phyloP scores from a whole-genome alignment of 1,140 invertebrate species.

The Thalassaphorura encarpata region DNA sequence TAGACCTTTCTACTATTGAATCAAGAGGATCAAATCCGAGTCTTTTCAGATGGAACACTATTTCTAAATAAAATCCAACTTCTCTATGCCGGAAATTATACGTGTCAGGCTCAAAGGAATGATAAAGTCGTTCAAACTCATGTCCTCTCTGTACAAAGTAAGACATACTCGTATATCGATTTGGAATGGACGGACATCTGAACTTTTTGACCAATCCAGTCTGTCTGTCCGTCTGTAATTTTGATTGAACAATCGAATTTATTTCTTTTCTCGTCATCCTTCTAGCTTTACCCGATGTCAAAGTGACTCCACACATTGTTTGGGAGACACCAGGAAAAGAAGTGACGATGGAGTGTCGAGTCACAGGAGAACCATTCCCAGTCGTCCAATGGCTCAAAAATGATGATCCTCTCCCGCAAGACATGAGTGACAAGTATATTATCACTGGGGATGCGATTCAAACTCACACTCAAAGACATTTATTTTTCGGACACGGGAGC shows the following conservation, averaged over 20 bases:
- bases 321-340: conserved; percentile 54
- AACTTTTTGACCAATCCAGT: not conserved
- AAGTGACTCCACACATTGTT: conserved; percentile 56
- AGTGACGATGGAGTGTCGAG: conserved; percentile 57
- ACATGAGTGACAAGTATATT: conserved; percentile 48
- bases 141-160: conserved; percentile 63
- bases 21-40: conserved; percentile 52
- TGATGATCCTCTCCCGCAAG: conserved; percentile 50
- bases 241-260: too few relatives aligned
- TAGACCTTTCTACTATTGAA: conserved; percentile 53
- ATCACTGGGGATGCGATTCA: conserved; percentile 60
- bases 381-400: conserved; percentile 56
- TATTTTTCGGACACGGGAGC: conserved; percentile 62
- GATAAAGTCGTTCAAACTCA: conserved; percentile 65
- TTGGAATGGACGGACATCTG: too few relatives aligned
- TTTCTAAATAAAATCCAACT: conserved; percentile 64
- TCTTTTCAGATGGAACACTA: conserved; percentile 61
- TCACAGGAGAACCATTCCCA: conserved; percentile 57
- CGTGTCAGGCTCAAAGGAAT: conserved; percentile 63
- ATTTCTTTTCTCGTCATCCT: not conserved
- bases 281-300: conserved; percentile 56
- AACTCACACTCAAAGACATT: conserved; percentile 44
- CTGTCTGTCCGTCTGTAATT: not conserved
- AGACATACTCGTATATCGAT: too few relatives aligned
- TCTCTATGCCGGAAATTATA: conserved; percentile 69